Evolutionary conservation across 2,888 invertebrate species (phyloP), one percentile per base, ranked within the genome.

Genomic region (Microctonus brassicae): DNA sequence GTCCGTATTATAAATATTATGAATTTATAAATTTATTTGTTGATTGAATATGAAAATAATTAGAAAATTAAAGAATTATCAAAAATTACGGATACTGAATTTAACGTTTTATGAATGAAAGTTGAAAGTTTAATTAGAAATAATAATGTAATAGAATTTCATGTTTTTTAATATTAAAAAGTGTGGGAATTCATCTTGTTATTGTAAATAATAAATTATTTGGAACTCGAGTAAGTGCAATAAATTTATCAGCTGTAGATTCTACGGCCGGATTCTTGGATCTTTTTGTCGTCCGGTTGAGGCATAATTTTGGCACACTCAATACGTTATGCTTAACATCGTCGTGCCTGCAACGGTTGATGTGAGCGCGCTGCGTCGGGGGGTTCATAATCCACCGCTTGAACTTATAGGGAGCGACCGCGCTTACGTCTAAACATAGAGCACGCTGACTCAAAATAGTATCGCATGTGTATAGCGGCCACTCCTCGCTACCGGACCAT

Each of bases 351-450:
- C 64, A 34, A 60, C 34, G 52, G 69, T 69, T 62, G 52, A 53
- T 62, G 70, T 64, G 74, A 76, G 73, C 24, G 22, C 6, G 47
- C 76, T 77, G 74, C 77, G 80, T 78, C 79, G 77, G 77, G 80
- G 78, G 77, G 78, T 81, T 83, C 83, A 83, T 84, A 84, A 84
- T 81, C 80, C 58, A 80, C 79, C 79, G 82, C 84, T 86, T 86
- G 86, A 82, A 85, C 86, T 84, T 87, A 86, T 86, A 86, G 84
- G 86, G 86, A 85, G 83, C 83, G 86, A 81, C 80, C 81, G 82
- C 81, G 78, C 80, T 83, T 80, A 77, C 79, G 81, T 78, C 86
- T 87, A 86, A 86, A 86, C 81, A 85, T 86, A 87, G 84, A 82
- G 74, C 72, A 74, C 80, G 81, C 75, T 72, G 75, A 74, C 81